These are phyloP conservation scores for Coelogynopora nodosa DNA, from an alignment of 2,888 invertebrate species.

Conservation along the genomic window DNA sequence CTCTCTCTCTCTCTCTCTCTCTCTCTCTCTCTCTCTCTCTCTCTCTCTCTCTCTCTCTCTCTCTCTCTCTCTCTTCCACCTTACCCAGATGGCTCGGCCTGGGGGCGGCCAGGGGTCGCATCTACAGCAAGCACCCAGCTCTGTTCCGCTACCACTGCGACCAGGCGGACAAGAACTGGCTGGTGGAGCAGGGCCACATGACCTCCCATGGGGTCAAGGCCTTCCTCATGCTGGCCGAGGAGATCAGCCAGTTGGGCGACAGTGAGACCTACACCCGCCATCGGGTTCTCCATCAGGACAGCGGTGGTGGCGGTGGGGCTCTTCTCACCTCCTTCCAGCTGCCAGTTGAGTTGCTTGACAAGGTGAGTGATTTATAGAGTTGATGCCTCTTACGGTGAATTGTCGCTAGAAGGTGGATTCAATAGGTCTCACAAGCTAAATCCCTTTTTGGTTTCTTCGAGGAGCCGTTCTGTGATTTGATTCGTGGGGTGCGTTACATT, in stretches of 20 bases:
- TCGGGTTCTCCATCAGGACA: background rate
- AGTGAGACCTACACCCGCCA: background rate
- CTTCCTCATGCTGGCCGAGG: conserved; percentile 33
- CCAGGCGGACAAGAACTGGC: conserved; percentile 35
- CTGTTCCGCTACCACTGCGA: conserved; percentile 40
- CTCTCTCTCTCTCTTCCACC: too few species aligned
- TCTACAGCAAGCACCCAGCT: conserved; percentile 34
- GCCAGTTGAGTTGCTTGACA: background rate
- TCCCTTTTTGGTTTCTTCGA: too few species aligned
- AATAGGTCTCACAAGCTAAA: too few species aligned
- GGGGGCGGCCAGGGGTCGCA: conserved; percentile 34
- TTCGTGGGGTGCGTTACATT: too few species aligned
- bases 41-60: too few species aligned
- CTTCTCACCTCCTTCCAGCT: background rate
- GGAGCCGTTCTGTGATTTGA: too few species aligned
- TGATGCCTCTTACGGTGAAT: too few species aligned
- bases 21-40: too few species aligned
- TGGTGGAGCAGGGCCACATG: conserved; percentile 19
- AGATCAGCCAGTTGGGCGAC: background rate
- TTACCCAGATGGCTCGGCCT: conserved; percentile 39
- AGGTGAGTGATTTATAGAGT: background rate
- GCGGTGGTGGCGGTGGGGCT: background rate
- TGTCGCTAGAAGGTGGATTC: too few species aligned
- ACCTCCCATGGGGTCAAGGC: conserved; percentile 36
- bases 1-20: too few species aligned